These are phyloP conservation scores for Ophthalmolycus amberensis DNA, from an alignment of 2,113 vertebrate species.

Conservation along the genomic window DNA sequence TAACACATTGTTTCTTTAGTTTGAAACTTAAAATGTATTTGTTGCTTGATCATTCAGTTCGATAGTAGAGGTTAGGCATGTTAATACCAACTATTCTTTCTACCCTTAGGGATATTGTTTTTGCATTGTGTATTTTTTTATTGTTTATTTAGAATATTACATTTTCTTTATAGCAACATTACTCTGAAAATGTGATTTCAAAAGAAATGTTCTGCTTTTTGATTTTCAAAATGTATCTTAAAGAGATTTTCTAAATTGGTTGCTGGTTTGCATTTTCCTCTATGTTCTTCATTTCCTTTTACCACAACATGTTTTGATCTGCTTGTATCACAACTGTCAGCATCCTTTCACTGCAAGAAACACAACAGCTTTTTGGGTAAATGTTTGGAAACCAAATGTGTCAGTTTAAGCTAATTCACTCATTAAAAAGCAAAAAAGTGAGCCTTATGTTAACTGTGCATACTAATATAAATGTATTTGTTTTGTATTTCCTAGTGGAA, in stretches of 20 bases:
- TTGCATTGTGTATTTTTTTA: neutral
- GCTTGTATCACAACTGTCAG: neutral
- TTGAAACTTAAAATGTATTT: neutral
- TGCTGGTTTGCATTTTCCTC: neutral
- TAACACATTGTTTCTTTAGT: neutral
- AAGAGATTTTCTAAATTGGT: neutral
- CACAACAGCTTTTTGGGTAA: neutral
- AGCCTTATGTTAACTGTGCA: neutral
- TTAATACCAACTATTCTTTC: neutral
- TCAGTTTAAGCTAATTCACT: neutral
- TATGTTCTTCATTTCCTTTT: neutral
- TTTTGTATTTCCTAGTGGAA: neutral
- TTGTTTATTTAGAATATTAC: neutral
- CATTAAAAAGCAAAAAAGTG: neutral
- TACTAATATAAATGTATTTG: neutral
- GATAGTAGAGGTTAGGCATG: neutral
- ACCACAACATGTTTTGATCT: neutral
- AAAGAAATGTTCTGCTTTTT: neutral
- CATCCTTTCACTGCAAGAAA: neutral
- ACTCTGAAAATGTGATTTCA: neutral
- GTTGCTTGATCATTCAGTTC: no score
- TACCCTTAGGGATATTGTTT: neutral
- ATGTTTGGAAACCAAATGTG: neutral
- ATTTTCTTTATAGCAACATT: neutral
- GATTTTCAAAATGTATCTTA: neutral